Evolutionary conservation across 2,113 vertebrate genomes (phyloP).

Genomic region (Rattus norvegicus): GRCr8 NC_086022.1:9415001-9415500

Average conservation of each 20-base stretch:
- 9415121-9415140: not conserved
- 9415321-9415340: not conserved
- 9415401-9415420: conserved; percentile 63
- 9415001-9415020: not conserved
- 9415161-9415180: conserved; percentile 13
- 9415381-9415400: conserved; percentile 66
- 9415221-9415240: conserved; percentile 59
- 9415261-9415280: conserved; percentile 69
- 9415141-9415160: not conserved
- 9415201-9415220: conserved; percentile 49
- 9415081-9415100: not conserved
- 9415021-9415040: not conserved
- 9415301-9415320: conserved; percentile 70
- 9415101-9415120: conserved; percentile 28
- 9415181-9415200: not conserved
- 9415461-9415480: conserved; percentile 46
- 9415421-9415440: conserved; percentile 51
- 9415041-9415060: not conserved
- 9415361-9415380: conserved; percentile 53
- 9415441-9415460: conserved; percentile 62
- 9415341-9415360: not conserved
- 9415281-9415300: conserved; percentile 61
- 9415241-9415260: conserved; percentile 76
- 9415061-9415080: not conserved
- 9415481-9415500: conserved; percentile 39